Base-by-base conservation (phyloP, 1,140 invertebrate species). In the Asbolus verrucosus region DNA sequence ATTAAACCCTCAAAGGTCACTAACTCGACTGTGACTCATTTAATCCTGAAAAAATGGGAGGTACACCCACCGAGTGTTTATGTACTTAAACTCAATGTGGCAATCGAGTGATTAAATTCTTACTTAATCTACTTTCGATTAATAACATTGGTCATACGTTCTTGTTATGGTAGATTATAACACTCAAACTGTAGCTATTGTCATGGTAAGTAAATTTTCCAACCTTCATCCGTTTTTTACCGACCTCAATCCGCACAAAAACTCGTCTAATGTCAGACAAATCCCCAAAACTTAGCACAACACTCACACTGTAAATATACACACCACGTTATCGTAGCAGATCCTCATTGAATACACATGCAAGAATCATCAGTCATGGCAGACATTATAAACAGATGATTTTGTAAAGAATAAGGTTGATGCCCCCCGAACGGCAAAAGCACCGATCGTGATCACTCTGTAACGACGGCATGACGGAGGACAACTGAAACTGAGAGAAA, bases 351-450 rank as follows among this genome's bases (percentile, higher is more conserved):
- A 30, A 54, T 54, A 11, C 46, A 54, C 46, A 54, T 54, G 46
- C 27, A 54, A 54, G 46, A 54, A 54, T 24, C 46, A 54, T 54
- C 46, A 54, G 46, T 54, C 46, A 54, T 54, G 46, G 46, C 46
- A 54, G 46, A 54, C 46, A 54, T 54, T 54, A 54, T 54, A 54
- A 54, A 54, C 46, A 54, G 46, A 54, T 27, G 46, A 54, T 54
- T 54, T 54, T 27, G 11, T 54, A 54, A 54, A 54, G 46, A 54
- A 54, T 27, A 21, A 54, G 46, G 46, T 54, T 54, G 46, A 54
- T 54, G 46, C 46, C 46, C 46, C 46, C 21, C 46, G 21, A 54
- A 54, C 46, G 27, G 21, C 46, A 50, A 50, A n/a, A 27, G 43
- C 43, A 50, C 43, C 11, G 19, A 50, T 50, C 43, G 27, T 54